Evolutionary conservation across 92 coral and sea anemone genomes (phyloP).

Genomic region (Palythoa caribaeorum): DNA sequence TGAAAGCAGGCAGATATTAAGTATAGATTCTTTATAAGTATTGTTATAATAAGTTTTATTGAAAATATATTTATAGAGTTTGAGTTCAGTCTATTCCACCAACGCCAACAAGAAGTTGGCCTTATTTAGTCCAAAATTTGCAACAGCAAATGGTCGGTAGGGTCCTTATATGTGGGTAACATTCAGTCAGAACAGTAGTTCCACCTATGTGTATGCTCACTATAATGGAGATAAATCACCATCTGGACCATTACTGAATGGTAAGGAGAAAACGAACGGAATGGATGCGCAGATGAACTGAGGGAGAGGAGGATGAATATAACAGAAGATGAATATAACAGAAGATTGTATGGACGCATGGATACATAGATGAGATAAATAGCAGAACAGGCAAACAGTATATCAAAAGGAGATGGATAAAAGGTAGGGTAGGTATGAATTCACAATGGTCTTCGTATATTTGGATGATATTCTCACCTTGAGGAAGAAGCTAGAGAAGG

Average conservation of each 20-base stretch:
- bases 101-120: too few species aligned
- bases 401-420: background rate
- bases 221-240: too few species aligned
- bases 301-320: background rate
- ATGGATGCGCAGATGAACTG: constrained; percentile 10
- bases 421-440: background rate
- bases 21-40: too few species aligned
- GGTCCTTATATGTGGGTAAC: too few species aligned
- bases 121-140: too few species aligned
- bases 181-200: too few species aligned
- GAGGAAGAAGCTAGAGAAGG: constrained; percentile 39
- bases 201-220: too few species aligned
- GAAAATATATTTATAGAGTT: too few species aligned
- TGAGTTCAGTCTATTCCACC: too few species aligned
- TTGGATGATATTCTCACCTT: constrained; percentile 10
- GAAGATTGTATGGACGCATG: background rate
- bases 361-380: background rate
- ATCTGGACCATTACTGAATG: background rate
- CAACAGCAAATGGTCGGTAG: too few species aligned
- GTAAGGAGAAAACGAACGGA: background rate
- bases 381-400: background rate
- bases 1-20: too few species aligned
- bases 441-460: background rate
- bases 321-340: background rate
- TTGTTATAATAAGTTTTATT: too few species aligned